A percentile compares a stretch with the other conserved stretches of the same genome.
Evolutionary conservation across 2,113 vertebrate species (phyloP).

Genomic region (Hoplias malabaricus): DNA sequence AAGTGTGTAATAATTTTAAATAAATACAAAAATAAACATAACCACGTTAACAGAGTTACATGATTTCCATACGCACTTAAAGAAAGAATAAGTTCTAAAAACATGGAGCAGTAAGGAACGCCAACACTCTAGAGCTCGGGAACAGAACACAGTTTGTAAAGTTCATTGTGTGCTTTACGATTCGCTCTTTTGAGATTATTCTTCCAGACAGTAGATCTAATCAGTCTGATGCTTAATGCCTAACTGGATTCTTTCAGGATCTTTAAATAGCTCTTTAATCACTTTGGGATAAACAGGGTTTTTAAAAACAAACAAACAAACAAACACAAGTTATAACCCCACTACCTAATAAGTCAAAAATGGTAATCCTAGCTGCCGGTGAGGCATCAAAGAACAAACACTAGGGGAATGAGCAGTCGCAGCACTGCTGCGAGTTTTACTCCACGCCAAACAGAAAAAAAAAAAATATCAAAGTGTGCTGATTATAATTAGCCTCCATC

Average conservation of each 20-base stretch:
- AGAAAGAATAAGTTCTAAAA: too few relatives aligned
- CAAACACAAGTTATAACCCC: slow-evolving; percentile 59
- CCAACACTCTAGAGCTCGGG: too few relatives aligned
- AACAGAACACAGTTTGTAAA: slow-evolving; percentile 53
- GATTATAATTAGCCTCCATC: slow-evolving; percentile 79
- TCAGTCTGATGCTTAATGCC: slow-evolving; percentile 3
- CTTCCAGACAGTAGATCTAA: slow-evolving; percentile 18
- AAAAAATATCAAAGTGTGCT: slow-evolving; percentile 73
- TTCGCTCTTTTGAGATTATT: not conserved
- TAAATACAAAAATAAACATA: too few relatives aligned
- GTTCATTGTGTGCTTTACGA: slow-evolving; percentile 8
- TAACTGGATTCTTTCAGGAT: slow-evolving; percentile 71
- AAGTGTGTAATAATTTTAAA: too few relatives aligned
- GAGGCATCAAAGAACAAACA: slow-evolving; percentile 76
- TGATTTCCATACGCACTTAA: too few relatives aligned
- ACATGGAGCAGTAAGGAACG: too few relatives aligned
- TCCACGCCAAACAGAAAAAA: slow-evolving; percentile 51
- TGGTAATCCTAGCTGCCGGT: slow-evolving; percentile 74
- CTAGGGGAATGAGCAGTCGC: slow-evolving; percentile 75
- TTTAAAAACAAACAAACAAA: slow-evolving; percentile 46
- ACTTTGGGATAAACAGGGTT: slow-evolving; percentile 56
- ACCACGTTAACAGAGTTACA: too few relatives aligned
- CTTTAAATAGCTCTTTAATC: slow-evolving; percentile 65
- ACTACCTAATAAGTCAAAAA: slow-evolving; percentile 68
- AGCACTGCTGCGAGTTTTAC: slow-evolving; percentile 72